phyloP scores from a whole-genome alignment of 2,797 vertebrate species.

The Sebastes matsubarae region DNA sequence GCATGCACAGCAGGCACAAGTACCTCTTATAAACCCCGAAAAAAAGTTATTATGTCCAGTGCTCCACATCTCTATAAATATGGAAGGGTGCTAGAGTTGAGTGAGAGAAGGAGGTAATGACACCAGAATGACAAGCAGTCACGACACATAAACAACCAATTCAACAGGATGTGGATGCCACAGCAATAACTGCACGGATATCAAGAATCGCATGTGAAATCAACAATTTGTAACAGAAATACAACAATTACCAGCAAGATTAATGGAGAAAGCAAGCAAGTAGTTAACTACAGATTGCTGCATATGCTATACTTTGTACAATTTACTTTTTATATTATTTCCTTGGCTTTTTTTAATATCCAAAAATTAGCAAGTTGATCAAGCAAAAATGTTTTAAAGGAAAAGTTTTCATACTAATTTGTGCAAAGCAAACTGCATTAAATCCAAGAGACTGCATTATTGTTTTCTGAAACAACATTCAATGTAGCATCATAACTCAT shows the following conservation, averaged over 20 bases:
- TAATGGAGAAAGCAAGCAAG: neutral
- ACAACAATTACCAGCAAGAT: neutral
- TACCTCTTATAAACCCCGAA: conserved; percentile 19
- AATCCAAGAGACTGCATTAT: neutral
- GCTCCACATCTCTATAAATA: conserved; percentile 48
- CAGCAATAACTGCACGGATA: neutral
- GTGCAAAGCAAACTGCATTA: neutral
- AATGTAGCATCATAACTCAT: no score
- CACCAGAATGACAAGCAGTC: conserved; percentile 31
- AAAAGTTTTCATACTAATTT: neutral
- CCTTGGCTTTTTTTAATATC: neutral
- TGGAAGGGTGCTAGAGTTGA: conserved; percentile 30
- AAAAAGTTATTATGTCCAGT: conserved; percentile 31
- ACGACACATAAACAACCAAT: neutral
- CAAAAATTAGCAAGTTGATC: no score
- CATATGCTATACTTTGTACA: neutral
- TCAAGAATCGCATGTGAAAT: neutral
- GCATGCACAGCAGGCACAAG: conserved; percentile 51
- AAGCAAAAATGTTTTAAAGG: no score
- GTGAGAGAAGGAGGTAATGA: conserved; percentile 9
- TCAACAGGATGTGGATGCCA: neutral
- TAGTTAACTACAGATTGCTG: neutral
- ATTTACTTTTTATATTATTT: neutral
- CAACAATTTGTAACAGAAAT: neutral
- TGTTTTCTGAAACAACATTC: neutral